Conservation (phyloP, 1,140 invertebrate species). For the Anastrepha obliqua region DNA sequence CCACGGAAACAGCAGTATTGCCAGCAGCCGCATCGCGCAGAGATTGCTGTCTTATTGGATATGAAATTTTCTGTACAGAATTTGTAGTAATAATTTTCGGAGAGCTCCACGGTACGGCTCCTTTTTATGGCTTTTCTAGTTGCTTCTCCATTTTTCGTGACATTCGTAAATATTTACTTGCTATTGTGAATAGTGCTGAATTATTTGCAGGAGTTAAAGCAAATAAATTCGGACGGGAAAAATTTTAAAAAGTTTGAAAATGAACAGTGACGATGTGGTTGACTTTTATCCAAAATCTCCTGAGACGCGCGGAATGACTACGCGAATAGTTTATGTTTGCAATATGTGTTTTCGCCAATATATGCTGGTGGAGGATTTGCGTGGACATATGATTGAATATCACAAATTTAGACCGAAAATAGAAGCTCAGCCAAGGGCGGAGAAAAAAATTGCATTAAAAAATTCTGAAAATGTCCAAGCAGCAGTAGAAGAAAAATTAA, state of each 20-base stretch:
- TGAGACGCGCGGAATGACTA: neutral
- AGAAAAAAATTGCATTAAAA: neutral
- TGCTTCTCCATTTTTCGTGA: neutral
- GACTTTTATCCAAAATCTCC: neutral
- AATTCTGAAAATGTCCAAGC: neutral
- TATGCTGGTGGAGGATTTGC: slow-evolving; percentile 75
- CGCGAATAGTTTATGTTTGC: slow-evolving; percentile 74
- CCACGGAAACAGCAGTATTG: no score
- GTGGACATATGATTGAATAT: slow-evolving; percentile 76
- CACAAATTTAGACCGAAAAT: slow-evolving; percentile 63
- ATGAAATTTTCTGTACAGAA: no score
- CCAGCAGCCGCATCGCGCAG: no score
- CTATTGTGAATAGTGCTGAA: neutral
- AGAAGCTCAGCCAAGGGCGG: neutral
- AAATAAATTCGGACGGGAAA: neutral
- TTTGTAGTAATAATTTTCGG: no score
- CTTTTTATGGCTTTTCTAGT: neutral
- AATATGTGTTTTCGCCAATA: slow-evolving; percentile 76
- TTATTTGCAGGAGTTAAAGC: neutral
- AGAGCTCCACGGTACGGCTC: neutral
- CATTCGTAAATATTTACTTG: slow-evolving; percentile 34
- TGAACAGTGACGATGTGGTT: neutral
- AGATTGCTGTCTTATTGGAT: neutral
- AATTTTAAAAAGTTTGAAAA: neutral
- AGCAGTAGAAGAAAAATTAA: slow-evolving; percentile 6